Base-by-base conservation (phyloP, 1,140 invertebrate genomes). In the Physella acuta region DNA sequence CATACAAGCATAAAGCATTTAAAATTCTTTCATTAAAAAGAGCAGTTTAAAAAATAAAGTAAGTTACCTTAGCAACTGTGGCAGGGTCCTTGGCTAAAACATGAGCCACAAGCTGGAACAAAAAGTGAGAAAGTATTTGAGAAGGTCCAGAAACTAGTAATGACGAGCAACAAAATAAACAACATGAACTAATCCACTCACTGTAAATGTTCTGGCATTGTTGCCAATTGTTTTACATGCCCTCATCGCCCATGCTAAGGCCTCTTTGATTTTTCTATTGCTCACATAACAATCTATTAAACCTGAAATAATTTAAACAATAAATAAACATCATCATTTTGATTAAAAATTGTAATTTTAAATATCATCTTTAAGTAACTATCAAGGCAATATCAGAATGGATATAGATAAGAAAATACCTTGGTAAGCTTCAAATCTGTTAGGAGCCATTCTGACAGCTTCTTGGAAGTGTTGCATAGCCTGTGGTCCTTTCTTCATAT, bases 381-480 rank as follows among this genome's bases (percentile, higher is more conserved):
- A n/a, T n/a, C n/a, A n/a, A n/a, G n/a, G n/a, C n/a, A n/a, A n/a
- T n/a, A n/a, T n/a, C n/a, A n/a, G n/a, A n/a, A n/a, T n/a, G n/a
- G n/a, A n/a, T n/a, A n/a, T n/a, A n/a, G n/a, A n/a, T n/a, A n/a
- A n/a, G 33, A 39, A 51, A 39, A 11, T 36, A 83, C 82, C 86
- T 84, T 90, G 89, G 75, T 92, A 89, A 3, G 89, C 87, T 79
- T 92, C 91, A 79, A 86, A 89, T 74, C 88, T 80, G 74, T 87
- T 84, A 8, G 88, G 87, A 36, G 86, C 86, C 37, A 88, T 82
- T 75, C 90, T 88, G 73, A 91, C 86, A 0, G 91, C 92, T 82
- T 93, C 91, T 73, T 90, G 86, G 81, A 91, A 92, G 79, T 91
- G 89, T 51, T 87, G 83, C 1, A 90, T 86, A 8, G 92, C 91